Evolutionary conservation across 2,113 vertebrate species (phyloP), one percentile per base, ranked within the genome.

Genomic region (Sphaerodactylus townsendi): DNA sequence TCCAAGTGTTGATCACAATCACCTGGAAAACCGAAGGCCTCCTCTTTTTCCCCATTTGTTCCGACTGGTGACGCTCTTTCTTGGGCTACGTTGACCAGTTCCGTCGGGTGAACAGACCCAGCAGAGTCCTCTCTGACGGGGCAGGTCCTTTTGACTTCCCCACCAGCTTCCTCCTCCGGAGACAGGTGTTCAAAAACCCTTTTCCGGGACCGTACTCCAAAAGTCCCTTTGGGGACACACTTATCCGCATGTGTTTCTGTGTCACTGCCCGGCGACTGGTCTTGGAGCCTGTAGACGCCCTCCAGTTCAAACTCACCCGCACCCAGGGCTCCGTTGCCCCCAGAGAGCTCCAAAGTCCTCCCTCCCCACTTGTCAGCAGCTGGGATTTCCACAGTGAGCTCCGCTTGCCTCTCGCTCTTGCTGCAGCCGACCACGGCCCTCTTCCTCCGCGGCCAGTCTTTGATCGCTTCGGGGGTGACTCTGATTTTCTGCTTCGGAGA

Each of bases 371-470:
- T 96, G 53, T 93, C 92, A 15, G 91, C 77, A 17, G 88, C 13
- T 0, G 85, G 77, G 8, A 79, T 62, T 1, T 89, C 87, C 21
- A 87, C 94, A 5, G 48, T 41, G 0, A 88, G 88, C 0, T 95
- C 96, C 0, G 95, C 74, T 28, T 85, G 95, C 9, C 71, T 92
- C 21, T 95, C 95, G 0, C 65, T 69, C 79, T 59, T 93, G 46
- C 41, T 78, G 9, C 78, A 74, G 5, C 81, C 28, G 15, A 90
- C 89, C 39, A 92, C 92, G 0, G 97, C 97, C 81, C 96, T 97
- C 93, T 98, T 99, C 83, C 92, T 97, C 35, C 98, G 96, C 11
- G 97, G 98, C 98, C 98, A 99, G 77, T 97, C 97, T 6, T 96
- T 97, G 79, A 99, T 97, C 23, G 95, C 94, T 46, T 99, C 98